Conservation (phyloP, 1,140 invertebrate genomes). For the Zaprionus davidi region DNA sequence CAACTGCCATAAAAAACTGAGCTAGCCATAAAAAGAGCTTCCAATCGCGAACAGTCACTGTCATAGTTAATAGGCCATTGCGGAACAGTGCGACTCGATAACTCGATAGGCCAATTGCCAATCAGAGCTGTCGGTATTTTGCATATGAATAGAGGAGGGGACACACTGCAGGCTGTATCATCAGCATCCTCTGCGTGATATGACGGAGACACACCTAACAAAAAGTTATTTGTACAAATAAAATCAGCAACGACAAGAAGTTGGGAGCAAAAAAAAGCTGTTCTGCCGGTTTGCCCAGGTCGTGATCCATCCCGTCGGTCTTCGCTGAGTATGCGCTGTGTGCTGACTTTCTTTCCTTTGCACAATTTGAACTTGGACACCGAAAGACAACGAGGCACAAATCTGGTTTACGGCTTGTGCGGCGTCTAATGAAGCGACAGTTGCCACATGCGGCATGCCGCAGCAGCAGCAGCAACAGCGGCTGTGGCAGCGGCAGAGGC, state of each 20-base stretch:
- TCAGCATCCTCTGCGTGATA: constrained; percentile 33
- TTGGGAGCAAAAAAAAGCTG: constrained; percentile 57
- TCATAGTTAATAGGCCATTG: constrained; percentile 25
- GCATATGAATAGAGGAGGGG: constrained; percentile 24
- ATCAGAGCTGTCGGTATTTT: constrained; percentile 28
- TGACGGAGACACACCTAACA: constrained; percentile 37
- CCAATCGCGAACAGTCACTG: constrained; percentile 24
- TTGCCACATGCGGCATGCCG: constrained; percentile 33
- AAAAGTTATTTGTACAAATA: constrained; percentile 24
- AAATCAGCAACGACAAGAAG: constrained; percentile 32
- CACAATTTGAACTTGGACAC: constrained; percentile 82
- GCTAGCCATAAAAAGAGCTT: constrained; percentile 24
- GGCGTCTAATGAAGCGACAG: constrained; percentile 69
- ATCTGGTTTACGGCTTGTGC: constrained; percentile 69
- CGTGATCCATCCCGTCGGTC: constrained; percentile 51
- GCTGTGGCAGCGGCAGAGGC: constrained; percentile 4
- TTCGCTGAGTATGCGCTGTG: constrained; percentile 19
- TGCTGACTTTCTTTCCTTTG: constrained; percentile 76
- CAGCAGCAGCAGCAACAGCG: constrained; percentile 17
- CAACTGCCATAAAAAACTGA: neutral
- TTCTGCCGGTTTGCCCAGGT: constrained; percentile 80
- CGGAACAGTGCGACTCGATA: constrained; percentile 13
- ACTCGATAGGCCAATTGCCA: constrained; percentile 1
- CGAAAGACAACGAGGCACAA: constrained; percentile 47
- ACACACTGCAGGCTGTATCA: neutral